A percentile compares a stretch with the other conserved stretches of the same genome.
Evolutionary conservation across 1,140 invertebrate species (phyloP).

Genomic region (Acyrthosiphon pisum): DNA sequence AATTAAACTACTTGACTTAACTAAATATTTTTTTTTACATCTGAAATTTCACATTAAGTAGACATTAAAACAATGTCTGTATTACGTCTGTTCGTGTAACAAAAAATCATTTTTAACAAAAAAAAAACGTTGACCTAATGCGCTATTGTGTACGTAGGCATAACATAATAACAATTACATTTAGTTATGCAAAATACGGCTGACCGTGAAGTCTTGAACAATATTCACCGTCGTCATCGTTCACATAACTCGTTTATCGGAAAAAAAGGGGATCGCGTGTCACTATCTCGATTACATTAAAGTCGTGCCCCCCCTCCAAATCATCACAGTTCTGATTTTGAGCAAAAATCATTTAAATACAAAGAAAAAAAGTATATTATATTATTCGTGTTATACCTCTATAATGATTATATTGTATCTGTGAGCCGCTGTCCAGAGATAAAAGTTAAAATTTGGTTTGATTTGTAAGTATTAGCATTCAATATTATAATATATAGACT

Average conservation of each 20-base stretch:
- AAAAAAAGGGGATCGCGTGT: background rate
- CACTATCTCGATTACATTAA: background rate
- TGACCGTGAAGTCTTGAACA: background rate
- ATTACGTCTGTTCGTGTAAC: too few relatives aligned
- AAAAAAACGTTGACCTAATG: slow-evolving; percentile 16
- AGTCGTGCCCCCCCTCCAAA: background rate
- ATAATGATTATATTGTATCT: too few relatives aligned
- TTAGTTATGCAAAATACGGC: background rate
- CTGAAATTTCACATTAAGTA: too few relatives aligned
- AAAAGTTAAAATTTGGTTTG: too few relatives aligned
- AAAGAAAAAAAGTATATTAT: background rate
- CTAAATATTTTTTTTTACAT: too few relatives aligned
- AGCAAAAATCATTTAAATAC: background rate
- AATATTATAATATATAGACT: too few relatives aligned
- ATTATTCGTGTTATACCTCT: too few relatives aligned
- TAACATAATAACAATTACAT: background rate
- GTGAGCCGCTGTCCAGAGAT: too few relatives aligned
- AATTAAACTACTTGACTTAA: too few relatives aligned
- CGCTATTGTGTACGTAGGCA: background rate
- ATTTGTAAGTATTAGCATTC: too few relatives aligned
- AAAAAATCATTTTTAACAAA: background rate
- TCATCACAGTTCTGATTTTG: background rate
- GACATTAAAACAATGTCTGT: too few relatives aligned
- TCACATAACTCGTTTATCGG: background rate
- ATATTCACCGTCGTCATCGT: background rate